phyloP scores from a whole-genome alignment of 2,888 invertebrate genomes.

The Phymatocera aterrima region DNA sequence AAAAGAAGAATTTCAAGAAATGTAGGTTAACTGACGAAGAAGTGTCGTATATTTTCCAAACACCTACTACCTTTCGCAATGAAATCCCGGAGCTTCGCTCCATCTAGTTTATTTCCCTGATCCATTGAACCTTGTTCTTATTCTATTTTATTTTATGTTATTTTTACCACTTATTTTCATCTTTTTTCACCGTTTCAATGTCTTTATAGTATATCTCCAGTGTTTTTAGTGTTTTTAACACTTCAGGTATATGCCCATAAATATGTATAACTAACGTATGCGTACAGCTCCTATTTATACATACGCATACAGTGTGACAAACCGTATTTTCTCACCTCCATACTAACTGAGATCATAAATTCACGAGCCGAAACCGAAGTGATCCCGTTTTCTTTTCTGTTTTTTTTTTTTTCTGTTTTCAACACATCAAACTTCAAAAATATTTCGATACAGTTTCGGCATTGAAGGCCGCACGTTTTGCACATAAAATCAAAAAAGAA shows the following conservation, averaged over 20 bases:
- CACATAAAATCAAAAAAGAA: neutral
- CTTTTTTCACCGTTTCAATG: neutral
- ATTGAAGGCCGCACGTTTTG: neutral
- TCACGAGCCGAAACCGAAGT: neutral
- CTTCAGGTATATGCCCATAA: slow-evolving; percentile 19
- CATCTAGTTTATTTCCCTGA: slow-evolving; percentile 35
- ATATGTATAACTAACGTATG: slow-evolving; percentile 16
- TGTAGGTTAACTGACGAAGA: slow-evolving; percentile 42
- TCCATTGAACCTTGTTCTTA: slow-evolving; percentile 32
- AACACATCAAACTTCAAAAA: neutral
- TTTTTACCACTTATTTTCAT: no score
- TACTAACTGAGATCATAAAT: slow-evolving; percentile 17
- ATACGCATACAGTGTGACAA: slow-evolving; percentile 4
- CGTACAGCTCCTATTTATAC: slow-evolving; percentile 5
- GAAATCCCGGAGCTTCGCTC: slow-evolving; percentile 25
- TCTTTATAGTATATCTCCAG: slow-evolving; percentile 30
- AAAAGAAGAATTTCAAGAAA: slow-evolving; percentile 25
- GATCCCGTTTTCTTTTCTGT: no score
- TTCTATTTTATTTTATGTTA: neutral
- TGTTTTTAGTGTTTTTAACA: slow-evolving; percentile 9
- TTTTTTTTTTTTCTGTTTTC: neutral
- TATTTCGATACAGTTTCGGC: neutral
- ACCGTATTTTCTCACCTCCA: neutral
- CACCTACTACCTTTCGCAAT: slow-evolving; percentile 39
- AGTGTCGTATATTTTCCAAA: slow-evolving; percentile 40